Conservation (phyloP, 2,113 vertebrate genomes). For the Ivindomyrus marchei region DNA sequence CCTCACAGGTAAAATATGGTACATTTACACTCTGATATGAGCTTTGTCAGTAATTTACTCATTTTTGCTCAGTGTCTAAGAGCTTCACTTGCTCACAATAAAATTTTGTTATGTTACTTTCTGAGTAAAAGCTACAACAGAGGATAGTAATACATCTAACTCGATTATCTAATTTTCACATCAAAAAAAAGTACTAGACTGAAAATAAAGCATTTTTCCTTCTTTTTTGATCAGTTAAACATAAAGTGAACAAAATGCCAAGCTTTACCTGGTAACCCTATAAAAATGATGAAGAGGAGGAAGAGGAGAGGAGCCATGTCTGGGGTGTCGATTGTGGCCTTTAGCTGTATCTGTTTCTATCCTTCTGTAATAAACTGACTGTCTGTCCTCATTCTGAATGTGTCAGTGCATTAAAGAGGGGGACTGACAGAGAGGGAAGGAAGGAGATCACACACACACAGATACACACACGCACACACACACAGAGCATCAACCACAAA, state of each 20-base stretch:
- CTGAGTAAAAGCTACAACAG: not conserved
- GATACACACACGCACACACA: too few relatives aligned
- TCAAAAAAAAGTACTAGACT: not conserved
- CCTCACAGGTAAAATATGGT: not conserved
- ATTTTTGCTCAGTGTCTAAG: not conserved
- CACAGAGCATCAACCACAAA: too few relatives aligned
- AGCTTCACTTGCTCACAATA: not conserved
- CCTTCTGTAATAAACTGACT: too few relatives aligned
- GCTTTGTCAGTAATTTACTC: too few relatives aligned
- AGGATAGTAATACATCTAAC: not conserved
- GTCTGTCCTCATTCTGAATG: too few relatives aligned
- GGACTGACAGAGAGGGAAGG: too few relatives aligned
- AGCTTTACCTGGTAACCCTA: not conserved
- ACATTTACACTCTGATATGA: not conserved
- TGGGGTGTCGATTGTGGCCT: not conserved
- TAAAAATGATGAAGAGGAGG: not conserved
- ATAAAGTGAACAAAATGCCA: not conserved
- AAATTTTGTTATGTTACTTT: not conserved
- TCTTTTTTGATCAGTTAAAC: not conserved
- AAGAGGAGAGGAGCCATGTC: not conserved
- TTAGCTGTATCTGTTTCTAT: too few relatives aligned
- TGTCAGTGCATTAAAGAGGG: too few relatives aligned
- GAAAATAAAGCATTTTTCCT: not conserved
- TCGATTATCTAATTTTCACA: not conserved
- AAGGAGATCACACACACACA: too few relatives aligned